Percentiles rank a stretch among this genome's conserved stretches.
phyloP scores from a whole-genome alignment of 2,797 vertebrate genomes.

The Salmo trutta region DNA sequence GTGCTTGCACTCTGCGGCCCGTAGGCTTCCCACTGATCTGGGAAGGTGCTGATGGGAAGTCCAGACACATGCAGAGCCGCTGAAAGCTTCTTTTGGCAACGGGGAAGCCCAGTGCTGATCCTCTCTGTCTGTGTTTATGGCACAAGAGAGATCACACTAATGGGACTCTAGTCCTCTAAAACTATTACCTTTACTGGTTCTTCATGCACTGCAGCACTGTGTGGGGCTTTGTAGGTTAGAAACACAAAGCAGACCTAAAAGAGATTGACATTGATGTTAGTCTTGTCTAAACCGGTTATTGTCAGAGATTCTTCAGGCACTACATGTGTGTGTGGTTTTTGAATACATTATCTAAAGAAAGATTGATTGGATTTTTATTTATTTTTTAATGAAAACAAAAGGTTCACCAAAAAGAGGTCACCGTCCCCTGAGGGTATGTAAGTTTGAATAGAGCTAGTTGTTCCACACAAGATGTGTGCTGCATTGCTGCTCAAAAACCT shows the following conservation, averaged over 20 bases:
- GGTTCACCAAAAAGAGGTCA: not conserved
- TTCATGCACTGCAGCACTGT: not conserved
- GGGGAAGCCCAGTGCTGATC: not conserved
- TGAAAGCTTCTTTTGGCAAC: slow-evolving; percentile 27
- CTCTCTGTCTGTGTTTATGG: slow-evolving; percentile 8
- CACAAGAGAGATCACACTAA: not conserved
- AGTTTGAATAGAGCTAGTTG: slow-evolving; percentile 35
- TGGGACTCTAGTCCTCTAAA: not conserved
- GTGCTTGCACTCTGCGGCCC: slow-evolving; percentile 24
- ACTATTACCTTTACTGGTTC: not conserved
- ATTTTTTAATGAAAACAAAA: not conserved
- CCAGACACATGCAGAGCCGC: slow-evolving; percentile 55
- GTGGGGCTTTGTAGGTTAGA: not conserved
- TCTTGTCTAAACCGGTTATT: not conserved
- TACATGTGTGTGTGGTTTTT: not conserved
- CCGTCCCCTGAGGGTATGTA: slow-evolving; percentile 20
- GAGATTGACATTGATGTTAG: not conserved
- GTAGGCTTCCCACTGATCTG: slow-evolving; percentile 51
- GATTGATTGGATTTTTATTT: not conserved
- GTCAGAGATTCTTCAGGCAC: not conserved
- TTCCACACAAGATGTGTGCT: slow-evolving; percentile 2
- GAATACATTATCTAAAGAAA: no score
- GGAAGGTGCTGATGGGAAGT: slow-evolving; percentile 56
- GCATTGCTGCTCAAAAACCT: not conserved
- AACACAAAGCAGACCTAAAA: not conserved